Evolutionary conservation across 2,888 invertebrate genomes (phyloP), one percentile per base, ranked within the genome.

Genomic region (Clostera curtula): DNA sequence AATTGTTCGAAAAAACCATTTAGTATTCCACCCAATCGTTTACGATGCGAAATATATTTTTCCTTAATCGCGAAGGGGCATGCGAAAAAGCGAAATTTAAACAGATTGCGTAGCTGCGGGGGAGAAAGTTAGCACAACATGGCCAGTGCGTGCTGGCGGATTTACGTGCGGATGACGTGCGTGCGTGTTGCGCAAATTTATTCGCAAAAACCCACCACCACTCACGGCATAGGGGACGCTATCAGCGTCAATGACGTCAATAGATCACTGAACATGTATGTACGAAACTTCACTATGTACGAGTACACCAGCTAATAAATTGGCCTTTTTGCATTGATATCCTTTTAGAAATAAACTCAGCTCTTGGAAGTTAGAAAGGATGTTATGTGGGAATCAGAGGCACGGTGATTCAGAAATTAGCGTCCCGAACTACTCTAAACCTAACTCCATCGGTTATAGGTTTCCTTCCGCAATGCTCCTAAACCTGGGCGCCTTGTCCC

Each of bases 71-170:
- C 32, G 34, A 42, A 40, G 25, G 31, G 39, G 49, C 58, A 49
- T 56, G 66, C 60, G 64, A 69, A 66, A 64, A 68, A 59, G 63
- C 69, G 64, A 69, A 69, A 66, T 68, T 65, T 54, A 60, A 58
- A 51, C 57, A 55, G 58, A 57, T 68, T 67, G 62, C 70, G 67
- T 62, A 52, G 52, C 45, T 20, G 4, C 45, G 50, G 49, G 45
- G 56, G 68, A 68, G 73, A 74, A 74, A 74, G 73, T 70, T 53
- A 44, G n/a, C 47, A 56, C 44, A 50, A 56, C 60, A 59, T 50
- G 49, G 53, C 45, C 43, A 40, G 56, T 49, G 56, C 59, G 57
- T 60, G 64, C 54, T 40, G 42, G 39, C 50, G 55, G 61, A 61
- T 67, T 65, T 52, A 57, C 60, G 56, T 55, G 56, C 49, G 44